Evolutionary conservation across 1,140 invertebrate species (phyloP), one percentile per base, ranked within the genome.

Genomic region (Macrostomum lignano): DNA sequence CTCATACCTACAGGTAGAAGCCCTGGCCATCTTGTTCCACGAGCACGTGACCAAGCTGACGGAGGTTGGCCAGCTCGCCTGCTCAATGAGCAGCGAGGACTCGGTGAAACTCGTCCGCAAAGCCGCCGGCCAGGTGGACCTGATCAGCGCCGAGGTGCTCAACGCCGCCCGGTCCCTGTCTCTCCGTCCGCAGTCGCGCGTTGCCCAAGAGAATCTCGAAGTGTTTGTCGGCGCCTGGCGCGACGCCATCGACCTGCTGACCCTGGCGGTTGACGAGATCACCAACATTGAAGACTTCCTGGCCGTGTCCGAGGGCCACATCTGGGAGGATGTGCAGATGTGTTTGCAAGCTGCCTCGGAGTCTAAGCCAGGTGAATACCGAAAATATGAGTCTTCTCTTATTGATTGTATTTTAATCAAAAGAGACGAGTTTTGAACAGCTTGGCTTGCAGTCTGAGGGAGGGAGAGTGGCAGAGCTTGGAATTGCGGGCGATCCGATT

Each of bases 251-350:
- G 65, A 75, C 23, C 71, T 93, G 38, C 60, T 98, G 7, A 94
- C 86, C 0, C 81, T 91, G 53, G 84, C 86, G 20, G 84, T 96
- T 0, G 88, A 96, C 58, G 81, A 93, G 46, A 91, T 96, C 38
- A 94, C 84, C 13, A 93, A 82, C 1, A 84, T 96, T 45, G 84
- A 94, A 49, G 88, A 98, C 55, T 94, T 96, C 62, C 61, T 98
- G 22, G 82, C 86, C 21, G 86, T 98, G 11, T 77, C 72, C 36
- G 65, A 65, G 15, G 26, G 26, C 3, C 88, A 96, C 51, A 93
- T 98, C 44, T 58, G 93, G 36, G 88, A 98, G 49, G 88, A 98
- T 61, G 81, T 94, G n/a, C 91, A 93, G 58, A 86, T 86, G 49
- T 93, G 84, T 57, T 78, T 94, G 10, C 62, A 86, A 40, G 82